These are phyloP conservation scores for Silurus meridionalis DNA, from an alignment of 2,113 vertebrate species.

Conservation along the genomic window DNA sequence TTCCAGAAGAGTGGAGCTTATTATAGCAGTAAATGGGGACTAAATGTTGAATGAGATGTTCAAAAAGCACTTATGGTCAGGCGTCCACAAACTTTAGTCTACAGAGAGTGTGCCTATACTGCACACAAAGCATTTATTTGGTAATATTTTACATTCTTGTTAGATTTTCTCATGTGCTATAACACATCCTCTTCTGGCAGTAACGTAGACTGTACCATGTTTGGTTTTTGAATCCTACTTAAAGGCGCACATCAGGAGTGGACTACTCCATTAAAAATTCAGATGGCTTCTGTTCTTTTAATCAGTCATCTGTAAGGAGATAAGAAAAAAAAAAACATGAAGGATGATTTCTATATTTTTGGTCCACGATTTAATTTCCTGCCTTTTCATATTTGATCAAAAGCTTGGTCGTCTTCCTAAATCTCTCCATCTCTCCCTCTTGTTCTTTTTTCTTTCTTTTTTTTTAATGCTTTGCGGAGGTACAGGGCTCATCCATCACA, in stretches of 20 bases:
- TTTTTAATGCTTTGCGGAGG: conserved; percentile 65
- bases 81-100: too few species aligned
- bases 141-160: background rate
- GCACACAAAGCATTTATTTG: background rate
- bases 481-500: conserved; percentile 71
- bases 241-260: conserved; percentile 41
- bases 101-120: too few species aligned
- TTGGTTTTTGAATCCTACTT: background rate
- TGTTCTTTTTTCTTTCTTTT: conserved; percentile 52
- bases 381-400: conserved; percentile 71
- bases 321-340: background rate
- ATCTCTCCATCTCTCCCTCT: conserved; percentile 7
- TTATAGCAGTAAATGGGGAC: too few species aligned
- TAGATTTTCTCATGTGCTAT: background rate
- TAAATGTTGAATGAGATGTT: too few species aligned
- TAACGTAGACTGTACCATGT: background rate
- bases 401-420: conserved; percentile 46
- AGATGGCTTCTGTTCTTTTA: conserved; percentile 56
- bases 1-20: too few species aligned
- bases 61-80: too few species aligned
- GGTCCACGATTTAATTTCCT: conserved; percentile 71
- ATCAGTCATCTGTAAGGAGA: conserved; percentile 57
- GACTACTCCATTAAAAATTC: conserved; percentile 63
- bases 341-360: conserved; percentile 66
- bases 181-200: background rate